These are phyloP conservation scores for Toxotes jaculatrix DNA, from an alignment of 2,113 vertebrate genomes.

Conservation along the genomic window DNA sequence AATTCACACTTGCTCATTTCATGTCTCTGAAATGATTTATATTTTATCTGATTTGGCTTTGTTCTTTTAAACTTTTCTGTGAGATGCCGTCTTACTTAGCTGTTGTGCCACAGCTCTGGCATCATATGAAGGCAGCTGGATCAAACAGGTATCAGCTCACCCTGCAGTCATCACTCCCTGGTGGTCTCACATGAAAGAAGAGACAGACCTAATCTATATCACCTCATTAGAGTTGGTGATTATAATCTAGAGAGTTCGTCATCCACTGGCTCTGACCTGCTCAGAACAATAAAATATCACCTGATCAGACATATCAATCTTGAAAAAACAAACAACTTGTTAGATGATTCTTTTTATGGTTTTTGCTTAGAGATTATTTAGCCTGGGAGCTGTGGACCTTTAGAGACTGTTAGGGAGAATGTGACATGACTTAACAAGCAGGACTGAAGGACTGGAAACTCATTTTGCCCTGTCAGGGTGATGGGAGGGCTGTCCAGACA, in stretches of 20 bases:
- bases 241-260: constrained; percentile 30
- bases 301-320: not conserved
- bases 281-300: constrained; percentile 28
- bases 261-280: not conserved
- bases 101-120: not conserved
- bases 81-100: not conserved
- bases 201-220: constrained; percentile 35
- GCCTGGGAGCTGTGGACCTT: constrained; percentile 36
- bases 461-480: constrained; percentile 50
- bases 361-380: constrained; percentile 19
- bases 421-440: constrained; percentile 72
- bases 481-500: constrained; percentile 68
- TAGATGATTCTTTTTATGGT: not conserved
- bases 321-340: not conserved
- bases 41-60: constrained; percentile 34
- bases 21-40: not conserved
- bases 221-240: constrained; percentile 26
- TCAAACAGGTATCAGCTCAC: constrained; percentile 35
- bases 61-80: not conserved
- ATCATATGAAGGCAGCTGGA: constrained; percentile 6
- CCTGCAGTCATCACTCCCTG: not conserved
- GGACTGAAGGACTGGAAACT: constrained; percentile 42
- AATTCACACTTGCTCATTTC: not conserved
- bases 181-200: not conserved
- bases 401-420: constrained; percentile 45